A percentile compares a stretch with the other conserved stretches of the same genome.
These are phyloP conservation scores for Coelopa frigida DNA, from an alignment of 1,140 invertebrate genomes.

Conservation along the genomic window DNA sequence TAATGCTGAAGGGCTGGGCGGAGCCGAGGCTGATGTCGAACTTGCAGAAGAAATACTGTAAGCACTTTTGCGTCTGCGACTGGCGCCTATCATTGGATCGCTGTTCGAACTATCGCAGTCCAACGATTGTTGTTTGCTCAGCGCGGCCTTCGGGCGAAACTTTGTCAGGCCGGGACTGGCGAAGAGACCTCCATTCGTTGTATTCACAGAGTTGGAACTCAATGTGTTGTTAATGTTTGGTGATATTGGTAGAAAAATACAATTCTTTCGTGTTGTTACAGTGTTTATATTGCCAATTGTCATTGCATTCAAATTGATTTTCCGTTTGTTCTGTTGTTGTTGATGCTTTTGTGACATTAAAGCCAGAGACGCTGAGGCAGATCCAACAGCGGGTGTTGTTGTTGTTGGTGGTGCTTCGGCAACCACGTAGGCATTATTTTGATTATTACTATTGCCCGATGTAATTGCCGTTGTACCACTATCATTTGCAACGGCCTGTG, in stretches of 20 bases:
- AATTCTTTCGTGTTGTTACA: conserved; percentile 53
- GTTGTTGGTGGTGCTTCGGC: conserved; percentile 7
- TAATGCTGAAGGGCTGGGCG: conserved; percentile 37
- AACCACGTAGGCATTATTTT: no score
- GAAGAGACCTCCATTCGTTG: conserved; percentile 51
- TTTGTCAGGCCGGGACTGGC: conserved; percentile 65
- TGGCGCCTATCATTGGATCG: conserved; percentile 39
- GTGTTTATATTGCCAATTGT: no score
- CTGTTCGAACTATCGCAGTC: conserved; percentile 25
- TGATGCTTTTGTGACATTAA: conserved; percentile 43
- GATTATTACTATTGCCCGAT: conserved; percentile 12
- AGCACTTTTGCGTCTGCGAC: conserved; percentile 24
- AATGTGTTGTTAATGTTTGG: conserved; percentile 49
- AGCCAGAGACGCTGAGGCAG: conserved; percentile 44
- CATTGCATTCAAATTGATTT: conserved; percentile 54
- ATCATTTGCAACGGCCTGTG: conserved; percentile 7
- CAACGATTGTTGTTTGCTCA: conserved; percentile 37
- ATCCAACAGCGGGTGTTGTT: conserved; percentile 31
- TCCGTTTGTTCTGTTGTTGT: conserved; percentile 44
- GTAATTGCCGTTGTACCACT: conserved; percentile 11
- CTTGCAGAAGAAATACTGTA: conserved; percentile 25
- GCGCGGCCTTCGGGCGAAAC: conserved; percentile 47
- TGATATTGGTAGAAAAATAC: conserved; percentile 77
- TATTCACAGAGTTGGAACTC: conserved; percentile 46
- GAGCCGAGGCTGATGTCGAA: conserved; percentile 37